These are phyloP conservation scores for Trichomycterus rosablanca DNA, from an alignment of 2,113 vertebrate genomes.

Conservation along the genomic window DNA sequence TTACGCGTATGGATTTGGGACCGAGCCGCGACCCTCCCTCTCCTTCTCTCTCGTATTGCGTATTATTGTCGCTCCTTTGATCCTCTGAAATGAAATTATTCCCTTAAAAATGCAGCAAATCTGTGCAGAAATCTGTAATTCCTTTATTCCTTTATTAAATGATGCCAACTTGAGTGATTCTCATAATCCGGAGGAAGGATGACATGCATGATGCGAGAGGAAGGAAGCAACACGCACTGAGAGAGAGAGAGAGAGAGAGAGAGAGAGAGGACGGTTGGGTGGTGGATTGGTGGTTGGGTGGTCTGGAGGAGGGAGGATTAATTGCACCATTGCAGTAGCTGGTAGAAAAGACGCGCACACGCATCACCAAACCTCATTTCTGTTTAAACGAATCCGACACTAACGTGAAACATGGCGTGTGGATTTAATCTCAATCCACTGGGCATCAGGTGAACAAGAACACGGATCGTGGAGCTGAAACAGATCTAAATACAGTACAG, in stretches of 20 bases:
- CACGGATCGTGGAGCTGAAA: too few species aligned
- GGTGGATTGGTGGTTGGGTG: too few species aligned
- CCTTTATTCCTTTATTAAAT: not conserved
- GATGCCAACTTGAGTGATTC: too few species aligned
- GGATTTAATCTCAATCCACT: not conserved
- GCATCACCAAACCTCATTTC: not conserved
- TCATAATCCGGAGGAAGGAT: not conserved
- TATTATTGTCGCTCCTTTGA: not conserved
- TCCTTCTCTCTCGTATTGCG: too few species aligned
- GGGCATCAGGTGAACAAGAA: too few species aligned
- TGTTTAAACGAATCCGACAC: too few species aligned
- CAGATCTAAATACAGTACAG: too few species aligned
- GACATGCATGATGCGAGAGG: constrained; percentile 21
- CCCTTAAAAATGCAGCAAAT: too few species aligned
- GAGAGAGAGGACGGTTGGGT: constrained; percentile 18
- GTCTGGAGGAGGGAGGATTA: constrained; percentile 34
- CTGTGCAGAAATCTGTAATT: not conserved
- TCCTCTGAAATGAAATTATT: too few species aligned
- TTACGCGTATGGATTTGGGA: not conserved
- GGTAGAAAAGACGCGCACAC: constrained; percentile 33
- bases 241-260: constrained; percentile 37
- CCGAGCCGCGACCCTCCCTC: too few species aligned
- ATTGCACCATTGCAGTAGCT: constrained; percentile 54
- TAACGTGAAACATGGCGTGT: too few species aligned
- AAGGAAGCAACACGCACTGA: constrained; percentile 7